Conservation (phyloP, 2,113 vertebrate genomes). For the Hassar affinis region DNA sequence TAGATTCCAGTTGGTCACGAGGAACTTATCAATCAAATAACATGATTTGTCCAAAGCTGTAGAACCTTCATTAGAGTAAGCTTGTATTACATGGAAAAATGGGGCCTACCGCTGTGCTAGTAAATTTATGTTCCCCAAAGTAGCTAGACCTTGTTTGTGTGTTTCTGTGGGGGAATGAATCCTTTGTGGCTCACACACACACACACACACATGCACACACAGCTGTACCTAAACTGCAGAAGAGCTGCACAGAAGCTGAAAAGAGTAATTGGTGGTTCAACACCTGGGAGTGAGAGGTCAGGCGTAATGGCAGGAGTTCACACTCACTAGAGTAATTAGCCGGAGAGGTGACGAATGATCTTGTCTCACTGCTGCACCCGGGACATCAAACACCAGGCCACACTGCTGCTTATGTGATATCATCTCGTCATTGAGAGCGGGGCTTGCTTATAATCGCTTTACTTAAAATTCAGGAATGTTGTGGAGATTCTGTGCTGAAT, state of each 20-base stretch:
- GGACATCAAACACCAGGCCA: conserved; percentile 52
- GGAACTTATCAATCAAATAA: not conserved
- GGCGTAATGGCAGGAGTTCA: conserved; percentile 61
- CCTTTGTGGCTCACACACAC: conserved; percentile 44
- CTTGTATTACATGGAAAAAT: not conserved
- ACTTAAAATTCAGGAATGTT: not conserved
- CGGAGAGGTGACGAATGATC: conserved; percentile 65
- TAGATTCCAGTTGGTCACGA: not conserved
- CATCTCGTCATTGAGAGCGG: conserved; percentile 33
- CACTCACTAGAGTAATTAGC: conserved; percentile 66
- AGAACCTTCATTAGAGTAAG: not conserved
- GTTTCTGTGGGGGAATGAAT: not conserved
- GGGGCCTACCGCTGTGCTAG: not conserved
- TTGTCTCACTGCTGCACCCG: conserved; percentile 39
- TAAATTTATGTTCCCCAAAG: not conserved
- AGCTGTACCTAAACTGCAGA: conserved; percentile 5
- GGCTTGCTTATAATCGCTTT: not conserved
- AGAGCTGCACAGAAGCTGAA: conserved; percentile 61
- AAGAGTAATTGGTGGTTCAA: conserved; percentile 74
- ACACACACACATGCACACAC: conserved; percentile 32
- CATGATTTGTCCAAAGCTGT: not conserved
- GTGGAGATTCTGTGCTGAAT: not conserved
- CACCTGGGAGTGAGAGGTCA: conserved; percentile 71
- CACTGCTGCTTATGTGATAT: conserved; percentile 49
- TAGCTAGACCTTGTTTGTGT: not conserved